Percentiles rank a stretch among this genome's conserved stretches.
Evolutionary conservation across 2,797 vertebrate genomes (phyloP).

Genomic region (Nyctibius grandis): DNA sequence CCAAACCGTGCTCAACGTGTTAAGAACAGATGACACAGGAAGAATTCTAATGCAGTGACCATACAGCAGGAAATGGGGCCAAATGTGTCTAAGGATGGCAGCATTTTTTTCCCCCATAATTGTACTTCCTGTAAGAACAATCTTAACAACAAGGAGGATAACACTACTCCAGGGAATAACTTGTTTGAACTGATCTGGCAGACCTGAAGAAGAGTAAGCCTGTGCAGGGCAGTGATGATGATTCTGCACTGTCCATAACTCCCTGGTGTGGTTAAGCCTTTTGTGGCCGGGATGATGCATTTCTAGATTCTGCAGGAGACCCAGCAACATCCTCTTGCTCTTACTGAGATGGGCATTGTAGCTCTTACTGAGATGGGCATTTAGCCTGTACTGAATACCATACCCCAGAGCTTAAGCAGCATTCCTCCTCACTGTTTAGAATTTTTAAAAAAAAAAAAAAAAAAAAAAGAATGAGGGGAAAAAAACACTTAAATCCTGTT

Average conservation of each 20-base stretch:
- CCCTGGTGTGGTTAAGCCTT: background rate
- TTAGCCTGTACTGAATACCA: background rate
- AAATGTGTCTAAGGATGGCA: background rate
- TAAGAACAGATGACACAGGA: background rate
- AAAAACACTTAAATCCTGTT: background rate
- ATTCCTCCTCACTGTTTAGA: background rate
- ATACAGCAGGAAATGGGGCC: background rate
- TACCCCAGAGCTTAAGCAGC: background rate
- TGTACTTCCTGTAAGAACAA: background rate
- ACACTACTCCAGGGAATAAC: background rate
- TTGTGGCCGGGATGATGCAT: background rate
- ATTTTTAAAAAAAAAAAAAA: background rate
- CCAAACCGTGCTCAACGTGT: background rate
- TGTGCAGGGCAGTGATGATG: background rate
- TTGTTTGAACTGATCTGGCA: background rate
- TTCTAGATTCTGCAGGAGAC: background rate
- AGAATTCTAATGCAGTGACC: background rate
- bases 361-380: background rate
- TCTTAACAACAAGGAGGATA: background rate
- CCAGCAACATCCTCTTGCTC: background rate
- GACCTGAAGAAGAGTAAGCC: background rate
- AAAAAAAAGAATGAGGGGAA: background rate
- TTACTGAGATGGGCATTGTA: background rate
- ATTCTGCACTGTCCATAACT: background rate
- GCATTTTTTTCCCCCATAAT: rapidly evolving